A percentile compares a stretch with the other conserved stretches of the same genome.
Evolutionary conservation across 2,797 vertebrate genomes (phyloP).

Genomic region (Chiroxiphia lanceolata): DNA sequence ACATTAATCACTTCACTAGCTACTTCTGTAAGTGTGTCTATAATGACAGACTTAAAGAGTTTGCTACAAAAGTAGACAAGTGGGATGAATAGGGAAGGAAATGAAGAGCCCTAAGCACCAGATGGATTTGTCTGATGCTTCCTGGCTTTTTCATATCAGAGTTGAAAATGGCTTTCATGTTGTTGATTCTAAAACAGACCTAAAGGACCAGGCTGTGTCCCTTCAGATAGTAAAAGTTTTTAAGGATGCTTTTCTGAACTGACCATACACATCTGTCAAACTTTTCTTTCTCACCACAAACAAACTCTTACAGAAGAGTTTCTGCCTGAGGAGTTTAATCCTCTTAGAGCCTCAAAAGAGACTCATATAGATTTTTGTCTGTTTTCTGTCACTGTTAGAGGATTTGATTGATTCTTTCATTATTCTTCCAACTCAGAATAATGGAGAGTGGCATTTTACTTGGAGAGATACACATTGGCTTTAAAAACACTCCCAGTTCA

Average conservation of each 20-base stretch:
- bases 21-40: not conserved
- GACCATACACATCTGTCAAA: not conserved
- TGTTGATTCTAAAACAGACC: not conserved
- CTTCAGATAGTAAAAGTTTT: not conserved
- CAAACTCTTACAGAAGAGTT: not conserved
- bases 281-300: not conserved
- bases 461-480: not conserved
- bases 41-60: not conserved
- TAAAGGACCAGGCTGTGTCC: not conserved
- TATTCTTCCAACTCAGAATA: constrained; percentile 45
- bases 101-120: not conserved
- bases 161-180: not conserved
- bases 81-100: not conserved
- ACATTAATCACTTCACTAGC: not conserved
- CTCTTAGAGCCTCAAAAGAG: constrained; percentile 12
- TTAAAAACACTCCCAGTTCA: not conserved
- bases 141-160: not conserved
- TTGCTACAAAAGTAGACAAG: not conserved
- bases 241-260: not conserved
- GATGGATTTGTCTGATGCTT: not conserved
- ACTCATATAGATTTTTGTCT: constrained; percentile 39
- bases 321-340: constrained; percentile 6
- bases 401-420: constrained; percentile 63
- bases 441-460: constrained; percentile 25
- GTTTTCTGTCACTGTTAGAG: constrained; percentile 47